Base-by-base conservation (phyloP, 2,888 invertebrate species). In the Pachycephus smyrnensis region DNA sequence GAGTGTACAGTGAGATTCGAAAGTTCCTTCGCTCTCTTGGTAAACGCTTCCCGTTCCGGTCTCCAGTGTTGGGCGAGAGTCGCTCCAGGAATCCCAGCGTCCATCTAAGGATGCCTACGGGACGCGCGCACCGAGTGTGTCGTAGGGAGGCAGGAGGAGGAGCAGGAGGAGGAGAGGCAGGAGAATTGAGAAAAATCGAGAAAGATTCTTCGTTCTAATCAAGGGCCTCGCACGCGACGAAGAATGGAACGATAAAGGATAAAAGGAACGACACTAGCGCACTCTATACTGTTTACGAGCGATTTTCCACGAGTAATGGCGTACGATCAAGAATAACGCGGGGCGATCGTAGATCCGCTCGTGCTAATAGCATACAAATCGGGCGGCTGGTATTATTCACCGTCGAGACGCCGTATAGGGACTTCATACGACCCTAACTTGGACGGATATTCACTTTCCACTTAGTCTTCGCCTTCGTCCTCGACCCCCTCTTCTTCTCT, bases 361-460 rank as follows among this genome's bases (percentile, higher is more conserved):
- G 87, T 84, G 86, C 86, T 89, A 89, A 89, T 89, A 87, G 89
- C 84, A 84, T 86, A 87, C 88, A 88, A 89, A 87, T 88, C 88
- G 86, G 85, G 85, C 81, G 81, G 83, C 81, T 76, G 79, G 83
- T 84, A 88, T 89, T 86, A 88, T 88, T 89, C 87, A 84, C 82
- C 84, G 80, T 82, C 83, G 81, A 81, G 80, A 55, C 55, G 55
- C 87, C 88, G 82, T 88, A 87, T 88, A 86, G 84, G 89, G 87
- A 84, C 84, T 85, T 78, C 69, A 76, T 1, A 55, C 1, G 55
- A 55, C 55, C 55, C 23, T 55, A 55, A 55, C 55, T 55, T 23
- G 55, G 71, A 31, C 68, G 12, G 71, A 31, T 71, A 15, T 33
- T 71, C 31, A 31, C 71, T 31, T 32, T 31, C 71, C 71, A 55